Conservation (phyloP, 2,113 vertebrate species). For the Triplophysa tibetana region DNA sequence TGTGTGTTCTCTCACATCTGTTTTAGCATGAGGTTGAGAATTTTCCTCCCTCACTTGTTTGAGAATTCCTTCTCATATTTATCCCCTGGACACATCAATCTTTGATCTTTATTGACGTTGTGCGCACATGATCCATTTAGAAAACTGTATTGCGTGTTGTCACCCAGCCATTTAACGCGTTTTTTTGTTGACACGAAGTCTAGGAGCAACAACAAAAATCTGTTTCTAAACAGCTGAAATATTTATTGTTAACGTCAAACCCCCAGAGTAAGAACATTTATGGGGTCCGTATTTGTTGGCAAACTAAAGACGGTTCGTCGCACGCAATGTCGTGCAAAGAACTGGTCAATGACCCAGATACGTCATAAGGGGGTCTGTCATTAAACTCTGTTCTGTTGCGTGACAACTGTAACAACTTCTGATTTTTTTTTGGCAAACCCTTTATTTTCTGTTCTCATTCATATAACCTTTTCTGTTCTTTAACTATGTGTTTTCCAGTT, state of each 20-base stretch:
- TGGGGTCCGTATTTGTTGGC: constrained; percentile 27
- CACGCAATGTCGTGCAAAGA: constrained; percentile 40
- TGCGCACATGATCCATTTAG: neutral
- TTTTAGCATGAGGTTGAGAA: neutral
- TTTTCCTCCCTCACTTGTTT: neutral
- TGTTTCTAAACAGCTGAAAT: neutral
- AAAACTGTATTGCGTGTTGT: constrained; percentile 1
- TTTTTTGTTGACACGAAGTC: neutral
- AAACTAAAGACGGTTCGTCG: constrained; percentile 20
- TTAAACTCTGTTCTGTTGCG: constrained; percentile 24
- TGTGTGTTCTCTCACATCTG: neutral
- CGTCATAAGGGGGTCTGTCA: constrained; percentile 35
- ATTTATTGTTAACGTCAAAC: constrained; percentile 23
- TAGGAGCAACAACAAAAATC: neutral
- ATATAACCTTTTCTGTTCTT: neutral
- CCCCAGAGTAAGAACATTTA: constrained; percentile 35
- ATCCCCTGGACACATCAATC: neutral
- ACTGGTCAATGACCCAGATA: constrained; percentile 51
- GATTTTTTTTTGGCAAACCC: constrained; percentile 28
- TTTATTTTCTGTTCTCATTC: constrained; percentile 14
- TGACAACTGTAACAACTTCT: constrained; percentile 36
- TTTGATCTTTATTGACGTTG: constrained; percentile 2
- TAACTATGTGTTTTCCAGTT: neutral
- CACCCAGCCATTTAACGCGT: neutral
- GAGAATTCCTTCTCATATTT: constrained; percentile 5